Base-by-base conservation (phyloP, 1,140 invertebrate genomes). In the Cherax quadricarinatus region DNA sequence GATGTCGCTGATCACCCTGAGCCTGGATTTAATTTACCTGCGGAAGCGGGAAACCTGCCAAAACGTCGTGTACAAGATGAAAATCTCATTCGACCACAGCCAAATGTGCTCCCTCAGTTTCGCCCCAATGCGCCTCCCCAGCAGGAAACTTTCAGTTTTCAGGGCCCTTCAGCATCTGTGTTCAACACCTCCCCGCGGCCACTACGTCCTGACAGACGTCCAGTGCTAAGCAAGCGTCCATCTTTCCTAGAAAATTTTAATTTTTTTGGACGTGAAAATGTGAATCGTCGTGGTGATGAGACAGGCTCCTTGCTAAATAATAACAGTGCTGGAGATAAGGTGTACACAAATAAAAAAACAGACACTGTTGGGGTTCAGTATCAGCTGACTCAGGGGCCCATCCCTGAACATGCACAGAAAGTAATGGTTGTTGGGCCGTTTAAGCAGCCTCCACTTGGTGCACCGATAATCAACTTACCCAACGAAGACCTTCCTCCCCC, bases 371-470 rank as follows among this genome's bases (percentile, higher is more conserved):
- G 6, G 0, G 48, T 80, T n/a, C 83, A n/a, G 24, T 91, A 91
- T 75, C 84, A 91, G 78, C 57, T 86, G 60, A 80, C 53, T 21
- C 84, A 86, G 16, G 90, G 90, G 75, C 85, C 90, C 41, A 41
- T 49, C 10, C 90, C 90, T 1, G 66, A 78, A 18, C 41, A 91
- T 49, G 79, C 90, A 41, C 90, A 86, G 18, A 86, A 86, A 62
- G 84, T 91, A 10, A 82, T 91, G 6, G 84, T 91, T 21, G 21
- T 91, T 24, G 90, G 90, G 41, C 90, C 90, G 9, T 91, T 91
- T 75, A 48, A 86, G 14, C 48, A 16, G 73, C 90, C 3, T 78
- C 89, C 4, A 78, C 90, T 14, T 57, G 90, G 90, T 2, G 84
- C 90, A 14, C 90, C 90, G 7, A 24, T 86, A 51, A 91, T 91